phyloP scores from a whole-genome alignment of 2,888 invertebrate genomes.

The Anticlea derivata region DNA sequence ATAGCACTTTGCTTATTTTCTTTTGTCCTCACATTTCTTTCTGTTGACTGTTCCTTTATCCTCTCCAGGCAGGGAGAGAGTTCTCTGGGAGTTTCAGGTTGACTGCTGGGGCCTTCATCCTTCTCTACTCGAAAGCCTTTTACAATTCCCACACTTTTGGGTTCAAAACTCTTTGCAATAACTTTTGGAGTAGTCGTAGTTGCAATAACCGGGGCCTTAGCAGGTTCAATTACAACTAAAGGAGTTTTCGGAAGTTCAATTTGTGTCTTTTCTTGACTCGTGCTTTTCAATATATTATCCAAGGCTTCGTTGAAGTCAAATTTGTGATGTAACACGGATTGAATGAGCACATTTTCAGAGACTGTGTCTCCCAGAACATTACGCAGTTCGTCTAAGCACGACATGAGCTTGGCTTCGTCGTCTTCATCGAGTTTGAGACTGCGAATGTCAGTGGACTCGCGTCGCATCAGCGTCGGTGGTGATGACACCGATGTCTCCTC shows the following conservation, averaged over 20 bases:
- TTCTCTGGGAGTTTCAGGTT: constrained; percentile 84
- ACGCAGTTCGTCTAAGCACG: constrained; percentile 92
- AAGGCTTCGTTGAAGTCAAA: constrained; percentile 90
- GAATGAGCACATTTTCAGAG: constrained; percentile 88
- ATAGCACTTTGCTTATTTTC: constrained; percentile 85
- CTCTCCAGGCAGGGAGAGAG: constrained; percentile 88
- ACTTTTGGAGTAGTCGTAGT: constrained; percentile 62
- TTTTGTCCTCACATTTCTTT: constrained; percentile 74
- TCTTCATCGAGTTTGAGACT: constrained; percentile 84
- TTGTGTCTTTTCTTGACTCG: constrained; percentile 50
- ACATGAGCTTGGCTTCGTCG: constrained; percentile 89
- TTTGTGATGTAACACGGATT: constrained; percentile 87
- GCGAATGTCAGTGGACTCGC: constrained; percentile 79
- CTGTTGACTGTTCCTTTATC: constrained; percentile 59
- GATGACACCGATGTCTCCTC: constrained; percentile 62
- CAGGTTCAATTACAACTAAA: constrained; percentile 50
- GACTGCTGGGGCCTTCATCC: constrained; percentile 52
- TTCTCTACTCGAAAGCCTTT: constrained; percentile 85
- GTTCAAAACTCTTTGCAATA: constrained; percentile 72
- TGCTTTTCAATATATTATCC: constrained; percentile 86
- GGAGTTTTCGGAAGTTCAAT: constrained; percentile 48
- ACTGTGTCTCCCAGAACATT: constrained; percentile 91
- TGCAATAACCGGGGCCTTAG: constrained; percentile 56
- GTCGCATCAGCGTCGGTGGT: constrained; percentile 52
- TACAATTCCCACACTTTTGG: constrained; percentile 63